A percentile compares a stretch with the other conserved stretches of the same genome.
Evolutionary conservation across 2,888 invertebrate species (phyloP).

Genomic region (Hermodice carunculata): DNA sequence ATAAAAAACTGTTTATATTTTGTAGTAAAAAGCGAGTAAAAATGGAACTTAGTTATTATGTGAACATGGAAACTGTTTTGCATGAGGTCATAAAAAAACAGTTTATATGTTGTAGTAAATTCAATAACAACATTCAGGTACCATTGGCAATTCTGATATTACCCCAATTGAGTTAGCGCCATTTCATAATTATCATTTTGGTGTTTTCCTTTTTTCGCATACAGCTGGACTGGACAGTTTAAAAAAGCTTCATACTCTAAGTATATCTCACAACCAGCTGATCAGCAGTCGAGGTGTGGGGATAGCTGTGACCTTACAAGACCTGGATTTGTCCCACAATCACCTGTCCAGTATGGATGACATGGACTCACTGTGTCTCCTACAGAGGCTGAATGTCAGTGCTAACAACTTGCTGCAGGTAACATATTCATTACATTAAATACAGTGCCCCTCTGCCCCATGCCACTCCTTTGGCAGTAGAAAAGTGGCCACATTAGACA

Average conservation of each 20-base stretch:
- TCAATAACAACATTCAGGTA: too few species aligned
- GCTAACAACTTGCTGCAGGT: constrained; percentile 62
- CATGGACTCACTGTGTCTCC: constrained; percentile 53
- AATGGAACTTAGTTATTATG: not conserved
- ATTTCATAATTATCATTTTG: too few species aligned
- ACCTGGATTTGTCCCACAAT: constrained; percentile 60
- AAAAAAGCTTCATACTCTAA: constrained; percentile 55
- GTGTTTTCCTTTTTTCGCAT: constrained; percentile 9
- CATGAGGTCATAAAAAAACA: not conserved
- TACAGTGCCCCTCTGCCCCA: not conserved
- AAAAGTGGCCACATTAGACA: too few species aligned
- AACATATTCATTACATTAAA: not conserved
- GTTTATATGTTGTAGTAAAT: not conserved
- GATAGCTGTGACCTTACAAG: constrained; percentile 55
- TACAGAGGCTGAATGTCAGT: constrained; percentile 52
- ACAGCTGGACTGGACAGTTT: constrained; percentile 55
- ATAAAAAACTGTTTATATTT: not conserved
- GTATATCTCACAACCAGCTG: constrained; percentile 60
- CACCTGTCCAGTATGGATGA: constrained; percentile 56
- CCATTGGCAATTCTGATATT: too few species aligned
- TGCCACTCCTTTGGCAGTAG: too few species aligned
- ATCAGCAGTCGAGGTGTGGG: constrained; percentile 55
- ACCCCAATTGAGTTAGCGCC: too few species aligned
- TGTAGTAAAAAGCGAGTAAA: too few species aligned
- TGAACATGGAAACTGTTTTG: not conserved